Evolutionary conservation across 2,113 vertebrate species (phyloP).

Genomic region (Gallinago media): DNA sequence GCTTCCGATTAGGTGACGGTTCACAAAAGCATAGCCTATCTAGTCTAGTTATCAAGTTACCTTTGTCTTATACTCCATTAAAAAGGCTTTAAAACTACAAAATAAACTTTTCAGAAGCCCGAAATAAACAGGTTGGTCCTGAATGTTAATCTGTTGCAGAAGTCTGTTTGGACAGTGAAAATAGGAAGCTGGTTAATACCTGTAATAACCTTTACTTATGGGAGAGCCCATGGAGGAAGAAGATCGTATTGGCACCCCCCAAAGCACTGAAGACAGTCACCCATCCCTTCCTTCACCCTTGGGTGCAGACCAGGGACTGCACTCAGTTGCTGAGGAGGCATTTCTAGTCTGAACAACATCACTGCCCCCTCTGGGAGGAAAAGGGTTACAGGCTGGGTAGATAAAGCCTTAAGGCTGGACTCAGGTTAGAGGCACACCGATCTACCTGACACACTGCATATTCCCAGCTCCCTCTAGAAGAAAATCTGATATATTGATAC

Average conservation of each 20-base stretch:
- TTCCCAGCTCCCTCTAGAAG: background rate
- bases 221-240: background rate
- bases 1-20: background rate
- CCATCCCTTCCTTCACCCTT: fast-evolving
- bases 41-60: background rate
- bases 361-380: background rate
- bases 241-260: background rate
- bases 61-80: background rate
- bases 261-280: fast-evolving
- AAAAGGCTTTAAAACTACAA: background rate
- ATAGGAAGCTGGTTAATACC: background rate
- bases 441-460: background rate
- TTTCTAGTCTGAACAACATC: background rate
- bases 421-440: background rate
- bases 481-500: background rate
- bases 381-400: background rate
- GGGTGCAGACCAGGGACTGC: background rate
- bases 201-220: background rate
- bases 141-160: background rate
- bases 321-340: background rate
- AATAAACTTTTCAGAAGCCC: background rate
- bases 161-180: background rate
- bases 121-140: background rate
- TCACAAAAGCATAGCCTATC: background rate
- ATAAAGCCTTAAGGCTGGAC: background rate